Evolutionary conservation across 2,888 invertebrate genomes (phyloP).

Genomic region (Neelides folsomi): DNA sequence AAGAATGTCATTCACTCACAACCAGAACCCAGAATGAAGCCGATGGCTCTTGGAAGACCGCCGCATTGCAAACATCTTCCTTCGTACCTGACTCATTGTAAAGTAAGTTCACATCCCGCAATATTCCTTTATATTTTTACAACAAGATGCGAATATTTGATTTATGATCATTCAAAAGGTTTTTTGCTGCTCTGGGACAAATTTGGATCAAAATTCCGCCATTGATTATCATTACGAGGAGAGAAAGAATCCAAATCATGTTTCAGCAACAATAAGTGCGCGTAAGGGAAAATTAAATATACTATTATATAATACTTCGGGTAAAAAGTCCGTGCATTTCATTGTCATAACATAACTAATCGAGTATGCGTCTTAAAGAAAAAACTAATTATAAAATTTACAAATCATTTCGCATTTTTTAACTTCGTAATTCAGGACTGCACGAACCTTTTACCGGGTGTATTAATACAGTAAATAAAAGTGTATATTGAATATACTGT

Average conservation of each 20-base stretch:
- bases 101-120: constrained; percentile 9
- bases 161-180: constrained; percentile 13
- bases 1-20: constrained; percentile 19
- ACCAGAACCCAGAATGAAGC: constrained; percentile 12
- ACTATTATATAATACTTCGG: too few species aligned
- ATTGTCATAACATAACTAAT: too few species aligned
- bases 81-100: constrained; percentile 26
- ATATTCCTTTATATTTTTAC: too few species aligned
- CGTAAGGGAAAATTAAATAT: too few species aligned
- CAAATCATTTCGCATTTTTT: too few species aligned
- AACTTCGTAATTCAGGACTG: too few species aligned
- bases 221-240: constrained; percentile 28
- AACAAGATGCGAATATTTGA: not conserved
- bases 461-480: too few species aligned
- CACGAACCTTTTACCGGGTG: too few species aligned
- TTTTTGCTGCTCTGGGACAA: constrained; percentile 27
- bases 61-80: constrained; percentile 20
- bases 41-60: constrained; percentile 26
- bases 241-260: constrained; percentile 18
- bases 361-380: too few species aligned
- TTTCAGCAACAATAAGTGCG: constrained; percentile 3
- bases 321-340: too few species aligned
- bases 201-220: constrained; percentile 15
- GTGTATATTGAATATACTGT: too few species aligned
- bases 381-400: too few species aligned